Percentiles rank a stretch among this genome's conserved stretches.
Evolutionary conservation across 2,797 vertebrate species (phyloP).

Genomic region (Sebastes hubbsi): DNA sequence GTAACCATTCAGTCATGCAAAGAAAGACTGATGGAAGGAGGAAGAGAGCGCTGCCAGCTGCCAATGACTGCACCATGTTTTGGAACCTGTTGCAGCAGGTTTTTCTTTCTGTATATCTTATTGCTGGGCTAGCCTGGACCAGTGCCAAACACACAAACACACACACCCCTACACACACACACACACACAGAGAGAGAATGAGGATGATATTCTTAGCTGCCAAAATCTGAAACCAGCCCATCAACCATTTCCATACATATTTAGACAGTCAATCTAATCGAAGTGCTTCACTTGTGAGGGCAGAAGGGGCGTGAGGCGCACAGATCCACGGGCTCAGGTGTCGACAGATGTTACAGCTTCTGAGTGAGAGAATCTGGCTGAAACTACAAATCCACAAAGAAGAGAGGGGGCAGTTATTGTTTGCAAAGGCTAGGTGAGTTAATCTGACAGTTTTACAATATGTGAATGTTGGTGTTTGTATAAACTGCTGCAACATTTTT

Average conservation of each 20-base stretch:
- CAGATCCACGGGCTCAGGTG: constrained; percentile 5
- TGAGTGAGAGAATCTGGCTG: constrained; percentile 11
- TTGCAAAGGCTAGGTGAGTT: constrained; percentile 57
- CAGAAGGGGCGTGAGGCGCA: constrained; percentile 6
- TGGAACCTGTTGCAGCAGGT: constrained; percentile 83
- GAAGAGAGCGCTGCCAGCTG: constrained; percentile 67
- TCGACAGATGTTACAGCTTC: constrained; percentile 12
- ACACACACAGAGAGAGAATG: constrained; percentile 21
- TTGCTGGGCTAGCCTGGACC: constrained; percentile 70
- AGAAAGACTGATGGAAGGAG: constrained; percentile 66
- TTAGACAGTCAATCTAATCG: constrained; percentile 62
- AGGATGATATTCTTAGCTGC: constrained; percentile 66
- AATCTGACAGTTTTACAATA: background rate
- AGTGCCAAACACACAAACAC: constrained; percentile 62
- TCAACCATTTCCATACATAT: constrained; percentile 65
- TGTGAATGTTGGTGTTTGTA: background rate
- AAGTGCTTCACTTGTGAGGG: constrained; percentile 52
- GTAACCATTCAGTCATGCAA: constrained; percentile 61
- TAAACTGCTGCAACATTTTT: background rate
- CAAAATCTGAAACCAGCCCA: constrained; percentile 75
- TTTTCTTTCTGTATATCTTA: constrained; percentile 74
- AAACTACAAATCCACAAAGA: background rate
- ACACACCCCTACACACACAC: constrained; percentile 29
- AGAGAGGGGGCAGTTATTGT: constrained; percentile 3
- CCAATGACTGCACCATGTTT: constrained; percentile 65